A percentile compares a stretch with the other conserved stretches of the same genome.
These are phyloP conservation scores for Orthosia cruda DNA, from an alignment of 2,888 invertebrate genomes.

Conservation along the genomic window DNA sequence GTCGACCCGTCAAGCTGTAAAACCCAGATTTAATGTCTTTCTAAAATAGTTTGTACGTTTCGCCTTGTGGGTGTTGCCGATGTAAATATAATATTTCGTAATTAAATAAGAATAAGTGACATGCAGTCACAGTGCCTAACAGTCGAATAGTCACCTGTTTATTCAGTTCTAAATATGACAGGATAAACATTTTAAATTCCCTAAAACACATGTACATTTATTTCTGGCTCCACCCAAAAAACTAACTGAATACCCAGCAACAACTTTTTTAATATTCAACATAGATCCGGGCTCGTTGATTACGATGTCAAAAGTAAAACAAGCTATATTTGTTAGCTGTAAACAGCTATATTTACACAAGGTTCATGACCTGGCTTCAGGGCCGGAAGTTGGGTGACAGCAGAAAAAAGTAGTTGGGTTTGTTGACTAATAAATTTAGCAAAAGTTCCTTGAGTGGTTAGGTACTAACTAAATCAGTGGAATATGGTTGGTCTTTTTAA, in stretches of 20 bases:
- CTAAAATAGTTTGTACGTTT: too few relatives aligned
- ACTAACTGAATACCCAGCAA: neutral
- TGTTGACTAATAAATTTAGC: conserved; percentile 29
- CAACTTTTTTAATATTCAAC: conserved; percentile 35
- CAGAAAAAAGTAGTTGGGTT: conserved; percentile 23
- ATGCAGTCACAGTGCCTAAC: too few relatives aligned
- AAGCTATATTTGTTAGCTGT: conserved; percentile 4
- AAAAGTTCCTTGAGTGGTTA: conserved; percentile 3
- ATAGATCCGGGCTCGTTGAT: conserved; percentile 22
- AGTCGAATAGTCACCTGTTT: too few relatives aligned
- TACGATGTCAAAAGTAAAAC: conserved; percentile 47
- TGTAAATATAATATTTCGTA: too few relatives aligned
- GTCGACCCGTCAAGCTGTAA: too few relatives aligned
- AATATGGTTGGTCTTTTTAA: neutral
- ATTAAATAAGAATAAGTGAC: too few relatives aligned
- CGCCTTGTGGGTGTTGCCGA: too few relatives aligned
- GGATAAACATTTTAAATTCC: too few relatives aligned
- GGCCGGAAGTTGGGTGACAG: conserved; percentile 13
- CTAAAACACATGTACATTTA: too few relatives aligned
- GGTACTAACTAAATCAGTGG: conserved; percentile 1
- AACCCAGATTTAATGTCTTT: too few relatives aligned
- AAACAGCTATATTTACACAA: conserved; percentile 34
- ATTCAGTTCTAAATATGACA: too few relatives aligned
- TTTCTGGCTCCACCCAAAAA: too few relatives aligned
- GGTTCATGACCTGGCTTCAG: conserved; percentile 29